These are phyloP conservation scores for Sebastes vulpes DNA, from an alignment of 2,797 vertebrate species.

Conservation along the genomic window DNA sequence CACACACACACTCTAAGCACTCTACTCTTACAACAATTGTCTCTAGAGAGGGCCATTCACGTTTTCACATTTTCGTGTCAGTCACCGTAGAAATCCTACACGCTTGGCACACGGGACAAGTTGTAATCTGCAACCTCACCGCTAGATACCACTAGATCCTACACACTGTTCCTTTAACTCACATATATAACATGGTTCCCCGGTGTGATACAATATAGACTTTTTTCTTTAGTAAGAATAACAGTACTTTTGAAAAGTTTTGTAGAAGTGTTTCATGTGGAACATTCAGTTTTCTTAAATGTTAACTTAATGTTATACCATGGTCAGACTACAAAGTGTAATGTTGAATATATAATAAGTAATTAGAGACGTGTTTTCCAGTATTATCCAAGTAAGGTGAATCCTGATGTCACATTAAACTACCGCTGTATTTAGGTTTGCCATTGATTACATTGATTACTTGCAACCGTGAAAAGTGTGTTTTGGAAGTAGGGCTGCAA, in stretches of 20 bases:
- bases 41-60: too few relatives aligned
- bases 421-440: accelerated
- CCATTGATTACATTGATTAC: accelerated
- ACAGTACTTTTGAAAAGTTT: not conserved
- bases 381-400: not conserved
- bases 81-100: too few relatives aligned
- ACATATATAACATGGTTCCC: accelerated
- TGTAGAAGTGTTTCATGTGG: not conserved
- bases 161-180: too few relatives aligned
- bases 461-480: accelerated
- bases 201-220: not conserved
- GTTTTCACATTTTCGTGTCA: too few relatives aligned
- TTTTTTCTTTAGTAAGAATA: accelerated
- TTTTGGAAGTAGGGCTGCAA: too few relatives aligned
- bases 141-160: too few relatives aligned
- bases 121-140: too few relatives aligned
- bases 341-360: not conserved
- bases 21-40: too few relatives aligned
- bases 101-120: too few relatives aligned
- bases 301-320: too few relatives aligned
- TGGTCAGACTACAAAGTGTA: not conserved
- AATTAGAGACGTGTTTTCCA: not conserved
- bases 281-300: too few relatives aligned
- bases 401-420: not conserved
- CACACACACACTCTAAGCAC: too few relatives aligned